phyloP scores from a whole-genome alignment of 2,888 invertebrate species.

The Hemaris fuciformis region DNA sequence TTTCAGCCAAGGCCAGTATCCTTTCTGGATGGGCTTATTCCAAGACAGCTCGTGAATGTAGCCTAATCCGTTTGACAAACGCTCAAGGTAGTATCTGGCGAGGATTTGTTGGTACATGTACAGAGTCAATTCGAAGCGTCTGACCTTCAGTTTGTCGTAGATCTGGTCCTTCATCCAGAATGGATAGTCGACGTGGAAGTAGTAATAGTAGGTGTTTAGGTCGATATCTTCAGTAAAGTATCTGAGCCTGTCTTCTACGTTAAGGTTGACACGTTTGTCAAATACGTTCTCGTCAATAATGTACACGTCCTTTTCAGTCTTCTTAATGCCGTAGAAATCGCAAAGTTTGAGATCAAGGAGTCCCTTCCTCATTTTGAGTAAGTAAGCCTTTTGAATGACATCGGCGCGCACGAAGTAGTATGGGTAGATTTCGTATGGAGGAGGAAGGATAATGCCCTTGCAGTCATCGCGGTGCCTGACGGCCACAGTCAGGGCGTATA shows the following conservation, averaged over 20 bases:
- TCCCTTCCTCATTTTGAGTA: slow-evolving; percentile 75
- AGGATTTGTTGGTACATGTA: slow-evolving; percentile 85
- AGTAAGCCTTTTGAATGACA: slow-evolving; percentile 81
- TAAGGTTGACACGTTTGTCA: slow-evolving; percentile 75
- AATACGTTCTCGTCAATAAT: slow-evolving; percentile 86
- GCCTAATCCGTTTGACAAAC: slow-evolving; percentile 75
- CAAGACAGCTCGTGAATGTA: slow-evolving; percentile 69
- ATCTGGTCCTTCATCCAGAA: slow-evolving; percentile 82
- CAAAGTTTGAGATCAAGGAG: slow-evolving; percentile 72
- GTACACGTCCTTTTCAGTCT: slow-evolving; percentile 74
- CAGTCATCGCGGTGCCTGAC: slow-evolving; percentile 77
- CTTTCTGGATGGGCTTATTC: slow-evolving; percentile 64
- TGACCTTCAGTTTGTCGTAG: slow-evolving; percentile 52
- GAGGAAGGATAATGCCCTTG: slow-evolving; percentile 76
- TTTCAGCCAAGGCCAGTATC: slow-evolving; percentile 82
- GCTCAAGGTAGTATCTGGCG: slow-evolving; percentile 82
- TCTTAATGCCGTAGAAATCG: slow-evolving; percentile 76
- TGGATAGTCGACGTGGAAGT: slow-evolving; percentile 83
- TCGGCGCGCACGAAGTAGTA: slow-evolving; percentile 85
- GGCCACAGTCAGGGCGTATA: slow-evolving; percentile 78
- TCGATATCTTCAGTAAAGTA: slow-evolving; percentile 86
- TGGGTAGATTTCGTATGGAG: slow-evolving; percentile 83
- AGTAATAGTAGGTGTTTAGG: slow-evolving; percentile 83
- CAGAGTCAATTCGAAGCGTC: slow-evolving; percentile 80
- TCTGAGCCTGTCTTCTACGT: slow-evolving; percentile 80